Percentiles rank a stretch among this genome's conserved stretches.
phyloP scores from a whole-genome alignment of 2,797 vertebrate species.

The Enteromius trimaculatus region DNA sequence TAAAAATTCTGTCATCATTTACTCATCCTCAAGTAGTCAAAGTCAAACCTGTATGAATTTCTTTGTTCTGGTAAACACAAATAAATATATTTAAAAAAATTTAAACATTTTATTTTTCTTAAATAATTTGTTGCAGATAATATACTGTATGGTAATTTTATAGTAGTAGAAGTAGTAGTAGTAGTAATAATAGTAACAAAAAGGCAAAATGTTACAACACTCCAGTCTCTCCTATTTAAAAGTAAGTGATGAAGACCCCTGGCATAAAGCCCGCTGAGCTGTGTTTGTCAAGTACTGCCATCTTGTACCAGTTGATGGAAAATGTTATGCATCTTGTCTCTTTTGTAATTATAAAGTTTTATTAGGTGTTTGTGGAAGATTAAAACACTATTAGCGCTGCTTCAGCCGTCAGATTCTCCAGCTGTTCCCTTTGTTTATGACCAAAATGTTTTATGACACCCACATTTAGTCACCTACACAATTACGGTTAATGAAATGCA shows the following conservation, averaged over 20 bases:
- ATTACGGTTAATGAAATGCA: slow-evolving; percentile 76
- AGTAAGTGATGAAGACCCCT: neutral
- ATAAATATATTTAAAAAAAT: too few relatives aligned
- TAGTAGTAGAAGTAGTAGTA: neutral
- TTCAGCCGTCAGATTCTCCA: slow-evolving; percentile 72
- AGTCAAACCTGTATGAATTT: too few relatives aligned
- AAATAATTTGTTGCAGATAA: slow-evolving; percentile 9
- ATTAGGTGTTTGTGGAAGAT: slow-evolving; percentile 78
- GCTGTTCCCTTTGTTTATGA: slow-evolving; percentile 82
- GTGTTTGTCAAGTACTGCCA: slow-evolving; percentile 50
- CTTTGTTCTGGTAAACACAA: too few relatives aligned
- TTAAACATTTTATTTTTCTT: too few relatives aligned
- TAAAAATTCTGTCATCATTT: too few relatives aligned
- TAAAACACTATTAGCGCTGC: slow-evolving; percentile 78
- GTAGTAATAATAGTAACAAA: neutral
- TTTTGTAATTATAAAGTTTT: slow-evolving; percentile 77
- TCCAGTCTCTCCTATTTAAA: slow-evolving; percentile 18
- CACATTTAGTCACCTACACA: slow-evolving; percentile 75
- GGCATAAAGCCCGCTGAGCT: slow-evolving; percentile 20
- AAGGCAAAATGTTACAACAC: neutral
- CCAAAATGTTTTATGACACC: slow-evolving; percentile 73
- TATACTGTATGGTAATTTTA: neutral
- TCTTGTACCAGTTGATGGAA: slow-evolving; percentile 61
- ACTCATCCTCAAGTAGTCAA: too few relatives aligned
- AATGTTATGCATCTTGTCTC: slow-evolving; percentile 71